Conservation (phyloP, 53 echinoderm and acorn worm species). For the Temnopleurus reevesii region DNA sequence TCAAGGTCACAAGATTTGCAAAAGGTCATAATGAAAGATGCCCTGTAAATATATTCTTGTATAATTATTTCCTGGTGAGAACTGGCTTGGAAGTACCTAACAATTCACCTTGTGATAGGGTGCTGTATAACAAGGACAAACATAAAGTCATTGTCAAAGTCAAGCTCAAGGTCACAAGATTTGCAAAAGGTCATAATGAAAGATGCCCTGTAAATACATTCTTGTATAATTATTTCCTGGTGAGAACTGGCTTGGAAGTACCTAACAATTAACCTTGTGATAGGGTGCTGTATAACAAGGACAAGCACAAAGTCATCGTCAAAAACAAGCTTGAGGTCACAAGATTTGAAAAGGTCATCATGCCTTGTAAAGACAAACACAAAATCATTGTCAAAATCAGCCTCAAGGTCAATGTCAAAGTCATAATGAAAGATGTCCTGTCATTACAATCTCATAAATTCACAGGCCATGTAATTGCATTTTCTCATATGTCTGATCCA, state of each 20-base stretch:
- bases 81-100: slow-evolving; percentile 62
- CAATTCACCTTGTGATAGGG: slow-evolving; percentile 80
- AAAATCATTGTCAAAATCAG: not conserved
- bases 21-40: not conserved
- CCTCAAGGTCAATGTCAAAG: not conserved
- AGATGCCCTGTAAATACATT: too few species aligned
- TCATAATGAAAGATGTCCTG: too few species aligned
- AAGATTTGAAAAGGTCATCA: not conserved
- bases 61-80: slow-evolving; percentile 93
- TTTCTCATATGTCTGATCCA: too few species aligned
- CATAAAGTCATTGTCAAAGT: not conserved
- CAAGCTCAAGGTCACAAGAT: not conserved
- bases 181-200: not conserved
- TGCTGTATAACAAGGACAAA: slow-evolving; percentile 61
- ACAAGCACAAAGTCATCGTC: not conserved
- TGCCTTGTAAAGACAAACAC: too few species aligned
- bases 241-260: slow-evolving; percentile 73
- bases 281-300: slow-evolving; percentile 73
- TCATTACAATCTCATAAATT: too few species aligned
- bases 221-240: too few species aligned
- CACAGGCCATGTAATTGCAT: too few species aligned
- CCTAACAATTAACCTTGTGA: slow-evolving; percentile 73
- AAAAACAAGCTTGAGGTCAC: not conserved
- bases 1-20: not conserved
- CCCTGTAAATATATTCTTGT: too few species aligned